Percentiles rank a stretch among this genome's conserved stretches.
phyloP scores from a whole-genome alignment of 2,113 vertebrate species.

The Laterallus jamaicensis region DNA sequence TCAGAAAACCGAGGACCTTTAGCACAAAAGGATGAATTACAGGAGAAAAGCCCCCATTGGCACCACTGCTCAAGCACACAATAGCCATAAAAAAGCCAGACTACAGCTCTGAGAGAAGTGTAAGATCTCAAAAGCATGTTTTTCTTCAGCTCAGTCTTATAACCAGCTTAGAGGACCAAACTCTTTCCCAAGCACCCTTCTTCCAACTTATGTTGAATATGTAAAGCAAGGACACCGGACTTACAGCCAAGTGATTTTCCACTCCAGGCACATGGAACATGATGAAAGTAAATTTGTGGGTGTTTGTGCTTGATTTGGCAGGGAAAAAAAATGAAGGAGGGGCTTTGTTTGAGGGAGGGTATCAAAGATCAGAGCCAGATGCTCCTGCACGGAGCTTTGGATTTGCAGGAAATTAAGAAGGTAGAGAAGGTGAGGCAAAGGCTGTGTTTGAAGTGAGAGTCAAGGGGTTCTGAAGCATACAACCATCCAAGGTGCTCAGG shows the following conservation, averaged over 20 bases:
- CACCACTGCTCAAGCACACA: neutral
- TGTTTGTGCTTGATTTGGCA: slow-evolving; percentile 62
- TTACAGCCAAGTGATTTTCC: slow-evolving; percentile 57
- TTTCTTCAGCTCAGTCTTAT: neutral
- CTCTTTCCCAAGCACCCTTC: slow-evolving; percentile 36
- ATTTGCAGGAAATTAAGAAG: slow-evolving; percentile 62
- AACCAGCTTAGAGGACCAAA: slow-evolving; percentile 3
- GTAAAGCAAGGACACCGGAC: slow-evolving; percentile 51
- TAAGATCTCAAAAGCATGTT: neutral
- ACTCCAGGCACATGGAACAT: slow-evolving; percentile 55
- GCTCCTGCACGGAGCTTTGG: slow-evolving; percentile 42
- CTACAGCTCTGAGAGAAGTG: neutral
- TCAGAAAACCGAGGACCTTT: neutral
- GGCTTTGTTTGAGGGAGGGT: slow-evolving; percentile 39
- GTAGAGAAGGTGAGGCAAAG: slow-evolving; percentile 62
- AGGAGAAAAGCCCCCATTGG: neutral
- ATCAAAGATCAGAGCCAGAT: slow-evolving; percentile 66
- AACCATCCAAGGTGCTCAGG: slow-evolving; percentile 36
- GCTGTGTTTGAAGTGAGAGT: slow-evolving; percentile 65
- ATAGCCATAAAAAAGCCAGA: neutral
- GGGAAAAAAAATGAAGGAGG: slow-evolving; percentile 60
- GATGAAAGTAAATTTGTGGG: slow-evolving; percentile 67
- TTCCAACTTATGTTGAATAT: slow-evolving; percentile 53
- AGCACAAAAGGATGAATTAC: neutral
- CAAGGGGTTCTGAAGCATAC: slow-evolving; percentile 48